Evolutionary conservation across 1,140 invertebrate species (phyloP).

Genomic region (Drosophila nikananu): DNA sequence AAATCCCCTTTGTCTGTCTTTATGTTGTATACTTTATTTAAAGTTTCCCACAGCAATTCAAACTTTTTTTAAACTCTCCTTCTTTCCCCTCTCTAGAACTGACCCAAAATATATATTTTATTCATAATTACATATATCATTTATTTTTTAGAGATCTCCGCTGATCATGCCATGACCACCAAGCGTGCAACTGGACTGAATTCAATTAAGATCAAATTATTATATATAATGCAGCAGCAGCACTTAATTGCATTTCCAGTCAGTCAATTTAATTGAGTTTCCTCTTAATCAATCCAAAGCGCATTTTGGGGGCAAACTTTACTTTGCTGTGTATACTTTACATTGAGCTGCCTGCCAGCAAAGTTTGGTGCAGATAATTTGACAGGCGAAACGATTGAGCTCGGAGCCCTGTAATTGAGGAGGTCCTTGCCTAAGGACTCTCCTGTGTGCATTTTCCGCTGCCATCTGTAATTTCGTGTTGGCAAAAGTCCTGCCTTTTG

Average conservation of each 20-base stretch:
- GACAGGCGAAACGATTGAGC: slow-evolving; percentile 44
- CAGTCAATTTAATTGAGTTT: slow-evolving; percentile 52
- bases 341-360: slow-evolving; percentile 21
- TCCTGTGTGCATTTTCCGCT: background rate
- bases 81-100: slow-evolving; percentile 21
- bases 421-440: slow-evolving; percentile 21
- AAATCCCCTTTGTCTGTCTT: background rate
- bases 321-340: background rate
- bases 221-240: slow-evolving; percentile 27
- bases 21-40: slow-evolving; percentile 1
- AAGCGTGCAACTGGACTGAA: slow-evolving; percentile 43
- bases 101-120: slow-evolving; percentile 27
- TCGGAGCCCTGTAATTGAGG: slow-evolving; percentile 41
- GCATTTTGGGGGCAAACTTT: slow-evolving; percentile 17
- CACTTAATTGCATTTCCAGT: slow-evolving; percentile 51
- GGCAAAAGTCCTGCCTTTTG: slow-evolving; percentile 50
- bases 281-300: slow-evolving; percentile 36
- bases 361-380: slow-evolving; percentile 52
- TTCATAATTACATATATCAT: background rate
- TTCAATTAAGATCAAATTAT: slow-evolving; percentile 53
- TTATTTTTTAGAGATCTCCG: background rate
- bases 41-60: background rate
- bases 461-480: slow-evolving; percentile 53
- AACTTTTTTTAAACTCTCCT: background rate
- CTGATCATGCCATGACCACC: slow-evolving; percentile 33